Conservation (phyloP, 2,888 invertebrate species). For the Chelonus formosanus region DNA sequence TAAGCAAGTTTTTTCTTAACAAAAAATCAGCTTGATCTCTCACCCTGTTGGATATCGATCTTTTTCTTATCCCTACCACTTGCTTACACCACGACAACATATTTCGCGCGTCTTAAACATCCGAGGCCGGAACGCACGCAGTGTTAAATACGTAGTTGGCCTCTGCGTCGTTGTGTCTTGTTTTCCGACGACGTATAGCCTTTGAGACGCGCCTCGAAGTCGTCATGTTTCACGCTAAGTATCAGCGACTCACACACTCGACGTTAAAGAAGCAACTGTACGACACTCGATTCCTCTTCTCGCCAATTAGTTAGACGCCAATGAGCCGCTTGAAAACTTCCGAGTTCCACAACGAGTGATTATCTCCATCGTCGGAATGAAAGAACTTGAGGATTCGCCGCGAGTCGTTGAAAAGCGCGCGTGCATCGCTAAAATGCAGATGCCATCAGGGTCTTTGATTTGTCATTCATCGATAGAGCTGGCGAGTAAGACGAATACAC, state of each 20-base stretch:
- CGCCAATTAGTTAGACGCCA: constrained; percentile 40
- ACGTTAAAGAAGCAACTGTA: too few relatives aligned
- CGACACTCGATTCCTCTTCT: constrained; percentile 26
- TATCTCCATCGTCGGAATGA: constrained; percentile 31
- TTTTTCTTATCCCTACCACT: constrained; percentile 23
- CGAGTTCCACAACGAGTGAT: constrained; percentile 30
- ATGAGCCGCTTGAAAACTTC: constrained; percentile 22
- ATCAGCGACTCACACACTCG: not conserved
- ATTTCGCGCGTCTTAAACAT: constrained; percentile 52
- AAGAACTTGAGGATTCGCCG: constrained; percentile 25
- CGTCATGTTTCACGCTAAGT: constrained; percentile 13
- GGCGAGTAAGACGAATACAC: constrained; percentile 43
- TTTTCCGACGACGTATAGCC: constrained; percentile 46
- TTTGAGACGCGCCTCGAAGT: constrained; percentile 4
- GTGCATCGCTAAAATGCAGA: constrained; percentile 24
- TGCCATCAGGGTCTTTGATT: constrained; percentile 47
- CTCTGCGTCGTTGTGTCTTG: constrained; percentile 55
- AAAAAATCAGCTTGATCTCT: constrained; percentile 31
- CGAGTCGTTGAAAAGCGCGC: constrained; percentile 27
- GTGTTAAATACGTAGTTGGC: constrained; percentile 55
- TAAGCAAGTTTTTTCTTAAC: constrained; percentile 25
- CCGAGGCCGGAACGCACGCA: constrained; percentile 43
- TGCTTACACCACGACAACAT: constrained; percentile 42
- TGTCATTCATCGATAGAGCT: constrained; percentile 57
- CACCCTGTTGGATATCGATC: constrained; percentile 26